Base-by-base conservation (phyloP, 1,140 invertebrate genomes). In the Macrobrachium nipponense region DNA sequence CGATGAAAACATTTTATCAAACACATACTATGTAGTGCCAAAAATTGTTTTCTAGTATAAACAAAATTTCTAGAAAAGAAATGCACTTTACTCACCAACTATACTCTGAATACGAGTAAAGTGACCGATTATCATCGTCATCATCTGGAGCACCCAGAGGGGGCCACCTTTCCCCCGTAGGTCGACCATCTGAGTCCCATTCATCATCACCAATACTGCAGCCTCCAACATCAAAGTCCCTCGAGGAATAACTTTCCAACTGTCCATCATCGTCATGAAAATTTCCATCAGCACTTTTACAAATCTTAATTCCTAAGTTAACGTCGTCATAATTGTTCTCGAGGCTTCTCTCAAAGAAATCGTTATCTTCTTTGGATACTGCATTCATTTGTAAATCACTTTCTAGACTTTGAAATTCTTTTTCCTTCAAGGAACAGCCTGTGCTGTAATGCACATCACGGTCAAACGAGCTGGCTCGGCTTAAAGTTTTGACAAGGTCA, bases 111-210 rank as follows among this genome's bases (percentile, higher is more conserved):
- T 79, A 83, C 43, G 87, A 86, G n/a, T 73, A 85, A 44, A 88
- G 68, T 12, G 87, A 83, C 36, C 70, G 82, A 43, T 85, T 85
- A n/a, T 87, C 86, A 27, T 83, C 85, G 20, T 87, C 86, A 78
- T 89, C 88, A 79, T 89, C 85, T 12, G 88, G 88, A 68, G 88
- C 88, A 14, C 88, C 88, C 18, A 89, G 82, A 23, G 88, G 88
- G 2, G 88, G 88, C 88, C 88, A 89, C 20, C 84, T 44, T 51
- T 80, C 84, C 20, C 84, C 84, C 14, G 62, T 80, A 5, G 84
- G 84, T 20, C 72, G 76, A 68, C 79, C 75, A 23, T 80, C 66
- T 7, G 43, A 72, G 15, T 76, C 72, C 62, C 61, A 61, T 23
- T 72, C 62, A 23, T 60, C 78, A 18, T 86, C 84, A 23, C n/a